These are phyloP conservation scores for Heterodera schachtii DNA, from an alignment of 1,140 invertebrate genomes.

Conservation along the genomic window DNA sequence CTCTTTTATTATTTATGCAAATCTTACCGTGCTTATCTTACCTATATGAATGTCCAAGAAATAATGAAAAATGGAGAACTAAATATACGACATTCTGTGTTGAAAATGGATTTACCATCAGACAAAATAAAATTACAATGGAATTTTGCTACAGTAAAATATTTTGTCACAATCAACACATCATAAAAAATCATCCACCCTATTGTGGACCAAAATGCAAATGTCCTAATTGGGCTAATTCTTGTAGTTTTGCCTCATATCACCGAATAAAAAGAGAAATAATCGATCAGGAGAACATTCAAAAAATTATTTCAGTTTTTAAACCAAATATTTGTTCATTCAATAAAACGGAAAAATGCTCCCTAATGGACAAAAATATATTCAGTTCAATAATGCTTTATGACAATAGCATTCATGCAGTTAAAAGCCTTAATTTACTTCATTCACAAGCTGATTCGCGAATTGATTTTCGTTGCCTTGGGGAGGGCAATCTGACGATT, in stretches of 20 bases:
- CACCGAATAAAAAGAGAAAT: background rate
- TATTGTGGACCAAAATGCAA: background rate
- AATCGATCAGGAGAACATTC: fast-evolving
- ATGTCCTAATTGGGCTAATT: background rate
- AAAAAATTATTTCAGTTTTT: background rate
- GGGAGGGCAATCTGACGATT: background rate
- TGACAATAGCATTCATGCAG: background rate
- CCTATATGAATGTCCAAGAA: background rate
- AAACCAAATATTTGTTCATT: background rate
- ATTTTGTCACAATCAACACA: background rate
- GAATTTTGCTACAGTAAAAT: background rate
- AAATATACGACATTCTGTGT: background rate
- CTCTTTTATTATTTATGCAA: background rate
- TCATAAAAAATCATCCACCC: background rate
- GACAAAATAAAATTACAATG: background rate
- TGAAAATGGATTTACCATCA: background rate
- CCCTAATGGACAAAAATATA: background rate
- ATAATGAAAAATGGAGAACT: background rate
- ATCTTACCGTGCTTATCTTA: background rate
- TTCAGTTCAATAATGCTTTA: background rate
- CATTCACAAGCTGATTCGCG: background rate
- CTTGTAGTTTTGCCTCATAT: background rate
- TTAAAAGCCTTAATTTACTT: background rate
- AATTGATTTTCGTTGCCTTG: background rate
- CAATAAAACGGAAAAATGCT: background rate